These are phyloP conservation scores for Campoletis raptor DNA, from an alignment of 2,888 invertebrate genomes.

Conservation along the genomic window DNA sequence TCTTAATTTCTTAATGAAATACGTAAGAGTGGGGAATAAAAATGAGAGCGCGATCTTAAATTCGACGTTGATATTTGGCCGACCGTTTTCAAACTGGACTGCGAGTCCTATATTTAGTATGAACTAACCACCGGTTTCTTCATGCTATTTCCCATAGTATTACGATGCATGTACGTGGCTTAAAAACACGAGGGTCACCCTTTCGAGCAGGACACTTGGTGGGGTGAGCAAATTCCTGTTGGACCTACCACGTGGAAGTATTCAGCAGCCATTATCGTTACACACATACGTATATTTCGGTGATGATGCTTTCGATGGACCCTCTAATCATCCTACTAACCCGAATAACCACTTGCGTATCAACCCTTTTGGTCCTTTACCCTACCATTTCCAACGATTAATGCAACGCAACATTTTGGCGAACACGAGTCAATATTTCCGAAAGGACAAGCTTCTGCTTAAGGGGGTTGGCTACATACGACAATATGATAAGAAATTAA, in stretches of 20 bases:
- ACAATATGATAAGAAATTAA: too few species aligned
- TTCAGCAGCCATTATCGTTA: conserved; percentile 67
- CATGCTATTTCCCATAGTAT: conserved; percentile 36
- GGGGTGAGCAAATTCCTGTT: conserved; percentile 73
- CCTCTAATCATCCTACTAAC: conserved; percentile 64
- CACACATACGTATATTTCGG: conserved; percentile 19
- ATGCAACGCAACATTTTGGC: not conserved
- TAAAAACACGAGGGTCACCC: conserved; percentile 75
- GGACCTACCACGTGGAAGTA: conserved; percentile 74
- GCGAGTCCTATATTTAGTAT: conserved; percentile 78
- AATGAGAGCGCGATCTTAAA: conserved; percentile 11
- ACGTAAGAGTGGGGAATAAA: not conserved
- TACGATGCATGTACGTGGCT: conserved; percentile 37
- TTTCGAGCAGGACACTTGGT: conserved; percentile 76
- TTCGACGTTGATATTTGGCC: conserved; percentile 76
- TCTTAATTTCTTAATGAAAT: not conserved
- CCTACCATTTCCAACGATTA: conserved; percentile 13
- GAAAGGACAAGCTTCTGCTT: not conserved
- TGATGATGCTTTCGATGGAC: conserved; percentile 41
- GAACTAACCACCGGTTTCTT: conserved; percentile 72
- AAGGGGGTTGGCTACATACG: too few species aligned
- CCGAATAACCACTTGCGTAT: conserved; percentile 40
- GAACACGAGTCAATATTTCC: too few species aligned
- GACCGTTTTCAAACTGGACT: conserved; percentile 80
- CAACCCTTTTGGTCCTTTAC: conserved; percentile 22